Evolutionary conservation across 2,113 vertebrate genomes (phyloP).

Genomic region (Cnemophilus loriae): DNA sequence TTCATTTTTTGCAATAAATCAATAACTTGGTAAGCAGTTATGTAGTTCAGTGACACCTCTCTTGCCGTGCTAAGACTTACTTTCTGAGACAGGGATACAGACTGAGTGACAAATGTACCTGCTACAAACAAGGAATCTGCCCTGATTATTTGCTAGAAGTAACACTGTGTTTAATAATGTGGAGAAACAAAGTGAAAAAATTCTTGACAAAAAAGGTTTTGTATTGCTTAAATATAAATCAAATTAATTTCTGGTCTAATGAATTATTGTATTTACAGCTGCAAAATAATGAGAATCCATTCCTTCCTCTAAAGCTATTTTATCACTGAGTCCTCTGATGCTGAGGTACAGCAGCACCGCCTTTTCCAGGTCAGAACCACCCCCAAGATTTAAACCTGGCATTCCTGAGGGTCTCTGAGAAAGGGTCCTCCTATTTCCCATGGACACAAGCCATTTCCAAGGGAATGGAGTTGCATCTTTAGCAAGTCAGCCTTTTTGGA

Average conservation of each 20-base stretch:
- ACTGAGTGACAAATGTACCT: background rate
- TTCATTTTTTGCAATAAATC: background rate
- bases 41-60: background rate
- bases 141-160: background rate
- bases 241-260: background rate
- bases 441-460: background rate
- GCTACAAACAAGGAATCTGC: background rate
- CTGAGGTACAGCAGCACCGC: background rate
- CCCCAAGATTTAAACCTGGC: background rate
- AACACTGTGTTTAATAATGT: background rate
- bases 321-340: background rate
- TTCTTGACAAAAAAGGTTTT: background rate
- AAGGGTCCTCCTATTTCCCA: background rate
- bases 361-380: background rate
- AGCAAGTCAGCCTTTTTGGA: background rate
- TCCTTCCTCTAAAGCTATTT: background rate
- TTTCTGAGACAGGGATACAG: background rate
- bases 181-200: background rate
- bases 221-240: background rate
- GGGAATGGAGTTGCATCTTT: background rate
- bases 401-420: background rate
- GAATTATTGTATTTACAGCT: background rate
- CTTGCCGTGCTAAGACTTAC: background rate
- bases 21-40: background rate
- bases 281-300: background rate